Base-by-base conservation (phyloP, 2,888 invertebrate species). In the Apamea epomidion region DNA sequence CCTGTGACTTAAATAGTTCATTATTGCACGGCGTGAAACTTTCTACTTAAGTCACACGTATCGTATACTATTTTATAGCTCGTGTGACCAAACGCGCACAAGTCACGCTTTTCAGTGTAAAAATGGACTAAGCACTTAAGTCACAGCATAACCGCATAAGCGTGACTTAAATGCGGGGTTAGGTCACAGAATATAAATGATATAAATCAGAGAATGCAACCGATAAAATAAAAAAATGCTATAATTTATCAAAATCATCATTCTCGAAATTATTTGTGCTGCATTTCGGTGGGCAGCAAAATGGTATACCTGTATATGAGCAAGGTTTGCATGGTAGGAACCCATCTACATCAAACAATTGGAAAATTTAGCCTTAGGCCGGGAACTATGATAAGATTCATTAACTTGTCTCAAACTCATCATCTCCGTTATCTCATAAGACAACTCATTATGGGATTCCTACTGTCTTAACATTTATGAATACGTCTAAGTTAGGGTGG, bases 401-500 rank as follows among this genome's bases (percentile, higher is more conserved):
- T 45, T 58, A 25, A 42, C 62, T 29, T 42, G 51, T 37, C 14
- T 60, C 18, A 54, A 29, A 51, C 25, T n/a, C n/a, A 21, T 64
- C 32, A 48, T 45, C 25, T 76, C 7, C 0, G 2, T 78, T 67
- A 80, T 75, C 75, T 80, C 65, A 65, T 74, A 71, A 65, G 58
- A 69, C 48, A 58, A 74, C 73, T 78, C 48, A 79, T 74, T 64
- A 75, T 68, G 68, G 16, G 37, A 74, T 68, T 65, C 74, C 71
- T 79, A 82, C 18, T 82, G 69, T 68, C 68, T 48, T 32, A 85
- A 80, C 54, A 81, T 78, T 82, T 82, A 81, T 32, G 62, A 76
- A 72, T 83, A 86, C 14, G 64, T 64, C 79, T 85, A 86, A 67
- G 58, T 69, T 76, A 87, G 87, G 88, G 88, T 88, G 85, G 89